These are phyloP conservation scores for Pollenia labialis DNA, from an alignment of 2,888 invertebrate genomes.

Conservation along the genomic window DNA sequence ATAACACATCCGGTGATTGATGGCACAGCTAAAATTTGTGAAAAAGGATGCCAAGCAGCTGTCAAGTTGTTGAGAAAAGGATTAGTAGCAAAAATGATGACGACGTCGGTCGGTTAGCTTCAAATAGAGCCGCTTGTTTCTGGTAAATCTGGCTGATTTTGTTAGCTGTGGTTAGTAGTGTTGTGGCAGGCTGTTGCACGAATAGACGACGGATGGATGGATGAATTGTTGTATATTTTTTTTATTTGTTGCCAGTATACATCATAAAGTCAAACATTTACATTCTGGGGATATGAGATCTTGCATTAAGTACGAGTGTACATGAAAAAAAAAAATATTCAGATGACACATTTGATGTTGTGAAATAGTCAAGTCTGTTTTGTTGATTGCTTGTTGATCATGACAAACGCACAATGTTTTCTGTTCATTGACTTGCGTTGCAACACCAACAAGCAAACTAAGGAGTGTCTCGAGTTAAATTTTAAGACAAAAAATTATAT, in stretches of 20 bases:
- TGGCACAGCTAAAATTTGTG: constrained; percentile 82
- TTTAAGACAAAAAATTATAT: not conserved
- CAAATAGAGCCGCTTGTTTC: constrained; percentile 81
- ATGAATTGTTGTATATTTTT: constrained; percentile 34
- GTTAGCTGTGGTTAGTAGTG: constrained; percentile 50
- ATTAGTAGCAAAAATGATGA: constrained; percentile 78
- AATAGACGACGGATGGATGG: constrained; percentile 46
- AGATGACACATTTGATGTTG: constrained; percentile 59
- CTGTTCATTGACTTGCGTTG: constrained; percentile 28
- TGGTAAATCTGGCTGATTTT: constrained; percentile 27
- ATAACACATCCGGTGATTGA: constrained; percentile 80
- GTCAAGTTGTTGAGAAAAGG: constrained; percentile 83
- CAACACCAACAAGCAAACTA: not conserved
- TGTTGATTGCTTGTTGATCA: constrained; percentile 47
- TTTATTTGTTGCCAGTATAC: constrained; percentile 40
- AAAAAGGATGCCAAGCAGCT: constrained; percentile 83
- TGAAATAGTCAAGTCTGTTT: constrained; percentile 55
- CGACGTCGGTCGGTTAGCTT: constrained; percentile 75
- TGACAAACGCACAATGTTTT: constrained; percentile 55
- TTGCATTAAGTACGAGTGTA: constrained; percentile 4
- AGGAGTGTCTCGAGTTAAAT: constrained; percentile 14
- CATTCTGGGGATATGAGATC: not conserved
- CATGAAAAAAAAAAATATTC: constrained; percentile 21
- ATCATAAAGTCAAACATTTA: constrained; percentile 54
- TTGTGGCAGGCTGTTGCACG: constrained; percentile 67